Base-by-base conservation (phyloP, 1,140 invertebrate species). In the Bombus confusus region DNA sequence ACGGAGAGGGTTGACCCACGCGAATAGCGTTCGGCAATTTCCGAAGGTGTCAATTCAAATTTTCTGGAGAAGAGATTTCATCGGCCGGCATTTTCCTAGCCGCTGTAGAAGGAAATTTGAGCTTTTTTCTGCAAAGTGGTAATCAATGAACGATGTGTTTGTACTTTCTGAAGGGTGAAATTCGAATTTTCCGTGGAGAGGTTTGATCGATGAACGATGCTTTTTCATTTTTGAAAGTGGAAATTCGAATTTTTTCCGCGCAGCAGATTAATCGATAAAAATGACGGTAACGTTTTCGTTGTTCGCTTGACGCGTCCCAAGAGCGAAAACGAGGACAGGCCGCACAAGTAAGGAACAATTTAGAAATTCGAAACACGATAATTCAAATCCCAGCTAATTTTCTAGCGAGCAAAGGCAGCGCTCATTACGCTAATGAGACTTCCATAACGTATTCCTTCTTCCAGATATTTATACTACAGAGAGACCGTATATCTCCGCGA, bases 341-440 rank as follows among this genome's bases (percentile, higher is more conserved):
- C 25, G 4, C 6, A 4, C 2, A 12, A 22, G 22, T 31, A 66
- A 34, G 18, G 34, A 31, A 69, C 9, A 69, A 69, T 39, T 39
- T 25, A 9, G 37, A 69, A 69, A 25, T 22, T 68, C 18, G 66
- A 37, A 22, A 34, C 22, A 2, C 75, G 12, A 34, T 6, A 25
- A 75, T 39, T 76, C 34, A 52, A 37, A 76, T 34, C 12, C 22
- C 22, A 12, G 73, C 2, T 31, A 57, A 76, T 76, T 57, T 25
- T 12, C 22, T 37, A 9, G 25, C 34, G 13, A 47, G 52, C 75
- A 22, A 28, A 22, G 34, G n/a, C 4, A 5, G 3, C 22, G 57
- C 34, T 76, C 52, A 18, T 76, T n/a, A 39, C n/a, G n/a, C 31
- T 52, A 74, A 72, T n/a, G 39, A 72, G 69, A 72, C 37, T n/a